phyloP scores from a whole-genome alignment of 2,888 invertebrate species.

The Amphiduros pacificus region DNA sequence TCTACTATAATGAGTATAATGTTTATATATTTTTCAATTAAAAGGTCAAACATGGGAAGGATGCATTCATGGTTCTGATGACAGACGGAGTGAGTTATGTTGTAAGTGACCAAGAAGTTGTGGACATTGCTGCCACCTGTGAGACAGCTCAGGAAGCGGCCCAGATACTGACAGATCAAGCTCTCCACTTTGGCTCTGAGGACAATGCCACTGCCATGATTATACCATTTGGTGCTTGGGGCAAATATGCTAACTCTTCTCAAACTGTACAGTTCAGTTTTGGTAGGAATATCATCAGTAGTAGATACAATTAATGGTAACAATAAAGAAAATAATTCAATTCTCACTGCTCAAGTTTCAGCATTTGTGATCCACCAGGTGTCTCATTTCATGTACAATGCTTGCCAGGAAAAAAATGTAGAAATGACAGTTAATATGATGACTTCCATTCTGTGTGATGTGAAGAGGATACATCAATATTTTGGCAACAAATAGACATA shows the following conservation, averaged over 20 bases:
- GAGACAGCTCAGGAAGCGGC: constrained; percentile 61
- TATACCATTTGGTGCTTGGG: constrained; percentile 64
- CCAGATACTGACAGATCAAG: constrained; percentile 61
- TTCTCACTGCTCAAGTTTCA: too few species aligned
- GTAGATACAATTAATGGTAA: constrained; percentile 14
- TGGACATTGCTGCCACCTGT: constrained; percentile 59
- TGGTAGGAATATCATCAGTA: constrained; percentile 9
- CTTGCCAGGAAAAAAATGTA: too few species aligned
- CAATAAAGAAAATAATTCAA: too few species aligned
- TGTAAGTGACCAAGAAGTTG: constrained; percentile 61
- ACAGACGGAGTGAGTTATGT: constrained; percentile 63
- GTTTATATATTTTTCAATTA: constrained; percentile 12
- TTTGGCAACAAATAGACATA: too few species aligned
- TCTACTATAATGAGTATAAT: not conserved
- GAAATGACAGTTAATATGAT: too few species aligned
- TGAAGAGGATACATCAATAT: too few species aligned
- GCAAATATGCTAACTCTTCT: constrained; percentile 52
- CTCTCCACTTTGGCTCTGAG: constrained; percentile 63
- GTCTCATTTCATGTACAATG: too few species aligned
- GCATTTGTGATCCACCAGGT: too few species aligned
- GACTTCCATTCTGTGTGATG: too few species aligned
- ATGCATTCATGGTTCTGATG: constrained; percentile 62
- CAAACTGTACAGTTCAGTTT: constrained; percentile 35
- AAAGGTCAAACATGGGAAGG: constrained; percentile 62
- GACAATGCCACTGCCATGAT: constrained; percentile 63